Evolutionary conservation across 2,113 vertebrate genomes (phyloP), one percentile per base, ranked within the genome.

Genomic region (Australoheros scitulus): DNA sequence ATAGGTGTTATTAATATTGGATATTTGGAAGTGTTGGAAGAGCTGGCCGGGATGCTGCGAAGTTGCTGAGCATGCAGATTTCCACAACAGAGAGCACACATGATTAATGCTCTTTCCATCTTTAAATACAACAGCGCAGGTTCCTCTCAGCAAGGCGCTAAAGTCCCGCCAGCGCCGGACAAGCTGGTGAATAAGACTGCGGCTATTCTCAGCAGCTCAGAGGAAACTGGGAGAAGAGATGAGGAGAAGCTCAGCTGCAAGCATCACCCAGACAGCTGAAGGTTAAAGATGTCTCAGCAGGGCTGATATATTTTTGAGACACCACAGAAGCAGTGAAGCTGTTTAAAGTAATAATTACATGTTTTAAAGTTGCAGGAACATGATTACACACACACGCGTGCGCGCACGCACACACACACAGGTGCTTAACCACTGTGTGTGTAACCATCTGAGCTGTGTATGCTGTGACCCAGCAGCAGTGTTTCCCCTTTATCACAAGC

Each of bases 111-210:
- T 70, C 22, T 11, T 50, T 24, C n/a, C 68, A 8, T 22, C 83
- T 77, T 64, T 47, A 81, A 84, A 74, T n/a, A 56, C 80, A 78
- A n/a, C 55, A 36, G 64, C 74, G 36, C 81, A 78, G 61, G 64
- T 64, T 83, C 87, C 72, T 84, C 77, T 76, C 82, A 83, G 84
- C 84, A 81, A 87, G 76, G 65, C 88, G 70, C 56, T 78, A 26
- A 59, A 58, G n/a, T 41, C 36, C 84, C 7, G 14, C 24, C 64
- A 57, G 78, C 3, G 7, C 22, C 11, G 0, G 26, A 32, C 60
- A 55, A 80, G 72, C 82, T n/a, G 38, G 52, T 77, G 59, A 18
- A 18, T 77, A 79, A 15, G 34, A 2, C 60, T 47, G 38, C 15
- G 3, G 65, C 59, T 61, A 63, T 24, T n/a, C 50, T 76, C 50